Evolutionary conservation across 2,888 invertebrate genomes (phyloP), one percentile per base, ranked within the genome.

Genomic region (Sinhomidia bicolor): DNA sequence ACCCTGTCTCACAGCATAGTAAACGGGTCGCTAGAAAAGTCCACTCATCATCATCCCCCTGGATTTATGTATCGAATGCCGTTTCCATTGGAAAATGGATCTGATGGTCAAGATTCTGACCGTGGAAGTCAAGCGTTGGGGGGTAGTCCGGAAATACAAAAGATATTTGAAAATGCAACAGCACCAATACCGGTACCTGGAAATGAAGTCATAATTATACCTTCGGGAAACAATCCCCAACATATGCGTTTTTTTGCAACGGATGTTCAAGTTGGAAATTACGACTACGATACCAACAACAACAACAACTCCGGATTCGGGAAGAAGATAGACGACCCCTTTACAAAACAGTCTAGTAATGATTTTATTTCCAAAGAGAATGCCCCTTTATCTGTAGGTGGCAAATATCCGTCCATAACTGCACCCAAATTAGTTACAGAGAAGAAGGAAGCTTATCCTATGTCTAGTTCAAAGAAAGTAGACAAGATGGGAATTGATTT

Each of bases 211-310:
- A 17, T 20, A 20, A 17, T 7, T 10, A n/a, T 36, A 36, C 36
- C 3, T 36, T 36, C 36, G 3, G 36, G 4, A 5, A 7, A 36
- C 36, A 36, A 7, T 7, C 36, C 3, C 7, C 36, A 36, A 5
- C 36, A 7, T 36, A 5, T 36, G 7, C 4, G 36, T 17, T 51
- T 0, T n/a, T 74, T 74, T 26, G 3, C 44, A 47, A 20, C 47
- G 14, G 51, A 74, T 74, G 51, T 51, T n/a, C 74, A 47, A 74
- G 74, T 51, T n/a, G 14, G 74, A 51, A 44, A 74, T 26, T 74
- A 29, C n/a, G 74, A 74, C n/a, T 74, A 29, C n/a, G 74, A 74
- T 29, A 29, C 44, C 5, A 74, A 74, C 47, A 74, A 74, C n/a
- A 74, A 74, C 29, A 74, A 23, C 9, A 20, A 20, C 14, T 17